A percentile compares a stretch with the other conserved stretches of the same genome.
These are phyloP conservation scores for Zosterops japonicus DNA, from an alignment of 2,113 vertebrate genomes.

Conservation along the genomic window DNA sequence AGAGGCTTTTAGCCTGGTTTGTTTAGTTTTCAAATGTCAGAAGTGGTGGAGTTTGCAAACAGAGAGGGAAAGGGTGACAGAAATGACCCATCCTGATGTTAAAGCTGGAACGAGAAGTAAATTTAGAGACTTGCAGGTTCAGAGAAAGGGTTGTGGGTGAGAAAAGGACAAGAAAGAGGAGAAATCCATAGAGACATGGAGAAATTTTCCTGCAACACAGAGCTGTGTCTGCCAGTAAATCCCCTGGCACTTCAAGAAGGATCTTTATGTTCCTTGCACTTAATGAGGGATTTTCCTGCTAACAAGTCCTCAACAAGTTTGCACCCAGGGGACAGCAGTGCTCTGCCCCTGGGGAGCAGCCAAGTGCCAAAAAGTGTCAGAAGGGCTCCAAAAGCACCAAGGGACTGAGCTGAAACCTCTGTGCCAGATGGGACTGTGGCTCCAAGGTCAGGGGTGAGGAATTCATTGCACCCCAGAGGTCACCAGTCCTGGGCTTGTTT, in stretches of 20 bases:
- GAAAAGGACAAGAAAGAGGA: neutral
- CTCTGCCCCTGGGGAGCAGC: neutral
- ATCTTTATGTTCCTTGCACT: neutral
- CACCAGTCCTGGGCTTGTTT: neutral
- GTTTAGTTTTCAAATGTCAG: slow-evolving; percentile 16
- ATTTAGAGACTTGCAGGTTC: neutral
- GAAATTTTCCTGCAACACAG: neutral
- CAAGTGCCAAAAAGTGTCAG: neutral
- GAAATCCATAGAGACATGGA: accelerated
- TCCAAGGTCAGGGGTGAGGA: neutral
- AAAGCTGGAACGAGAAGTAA: neutral
- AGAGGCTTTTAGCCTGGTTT: neutral
- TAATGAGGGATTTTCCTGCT: neutral
- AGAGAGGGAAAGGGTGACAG: neutral
- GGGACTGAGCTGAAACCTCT: neutral
- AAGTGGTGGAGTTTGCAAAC: neutral
- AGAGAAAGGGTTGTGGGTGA: neutral
- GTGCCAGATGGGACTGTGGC: neutral
- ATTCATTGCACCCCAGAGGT: neutral
- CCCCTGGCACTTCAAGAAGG: neutral
- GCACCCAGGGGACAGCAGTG: neutral
- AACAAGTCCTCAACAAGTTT: neutral
- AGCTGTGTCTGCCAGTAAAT: neutral
- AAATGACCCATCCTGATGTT: neutral
- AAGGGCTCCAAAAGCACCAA: neutral